phyloP scores from a whole-genome alignment of 2,888 invertebrate genomes.

The Ctenicera cuprea region DNA sequence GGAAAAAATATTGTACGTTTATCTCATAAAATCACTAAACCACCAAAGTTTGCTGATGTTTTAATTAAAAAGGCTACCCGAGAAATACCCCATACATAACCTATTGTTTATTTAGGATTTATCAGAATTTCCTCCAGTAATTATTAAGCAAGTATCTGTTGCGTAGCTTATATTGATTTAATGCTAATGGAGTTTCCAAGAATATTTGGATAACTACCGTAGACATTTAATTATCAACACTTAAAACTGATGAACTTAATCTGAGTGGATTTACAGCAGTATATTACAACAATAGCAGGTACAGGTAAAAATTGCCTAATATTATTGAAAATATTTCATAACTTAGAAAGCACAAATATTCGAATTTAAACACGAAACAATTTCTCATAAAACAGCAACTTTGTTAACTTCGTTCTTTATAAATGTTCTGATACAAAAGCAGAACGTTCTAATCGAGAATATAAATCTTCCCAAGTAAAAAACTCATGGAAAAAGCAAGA shows the following conservation, averaged over 20 bases:
- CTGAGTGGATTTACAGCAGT: too few species aligned
- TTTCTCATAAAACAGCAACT: too few species aligned
- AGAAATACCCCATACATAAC: not conserved
- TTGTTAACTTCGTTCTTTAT: not conserved
- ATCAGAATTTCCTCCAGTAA: not conserved
- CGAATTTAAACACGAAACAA: too few species aligned
- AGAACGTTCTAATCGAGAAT: not conserved
- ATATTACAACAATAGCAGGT: too few species aligned
- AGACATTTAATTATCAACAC: too few species aligned
- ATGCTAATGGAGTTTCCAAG: not conserved
- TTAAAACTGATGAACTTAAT: too few species aligned
- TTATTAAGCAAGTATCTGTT: not conserved
- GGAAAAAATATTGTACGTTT: too few species aligned
- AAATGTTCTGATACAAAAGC: not conserved
- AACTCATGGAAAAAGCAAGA: conserved; percentile 1
- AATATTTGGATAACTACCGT: too few species aligned
- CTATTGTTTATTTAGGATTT: conserved; percentile 5
- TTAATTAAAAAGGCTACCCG: not conserved
- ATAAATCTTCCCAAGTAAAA: conserved; percentile 7
- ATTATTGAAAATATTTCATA: too few species aligned
- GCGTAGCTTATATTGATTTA: not conserved
- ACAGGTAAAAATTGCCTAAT: too few species aligned
- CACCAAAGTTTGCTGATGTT: not conserved
- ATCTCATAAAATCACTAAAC: too few species aligned
- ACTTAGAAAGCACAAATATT: too few species aligned